Evolutionary conservation across 2,797 vertebrate species (phyloP).

Genomic region (Hydrolagus colliei): DNA sequence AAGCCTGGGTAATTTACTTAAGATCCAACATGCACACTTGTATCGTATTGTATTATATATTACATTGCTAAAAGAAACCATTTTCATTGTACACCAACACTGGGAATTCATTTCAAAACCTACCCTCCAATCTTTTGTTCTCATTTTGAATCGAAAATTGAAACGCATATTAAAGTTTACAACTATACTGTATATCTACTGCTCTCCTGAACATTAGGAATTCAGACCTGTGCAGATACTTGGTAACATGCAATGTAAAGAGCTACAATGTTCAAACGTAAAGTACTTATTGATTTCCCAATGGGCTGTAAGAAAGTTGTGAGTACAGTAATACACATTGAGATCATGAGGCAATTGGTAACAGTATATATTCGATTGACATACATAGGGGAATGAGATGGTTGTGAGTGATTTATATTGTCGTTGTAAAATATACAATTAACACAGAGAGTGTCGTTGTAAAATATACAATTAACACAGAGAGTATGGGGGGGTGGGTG

Average conservation of each 20-base stretch:
- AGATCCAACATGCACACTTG: background rate
- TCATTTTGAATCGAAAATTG: background rate
- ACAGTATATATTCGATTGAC: background rate
- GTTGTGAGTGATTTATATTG: background rate
- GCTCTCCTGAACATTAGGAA: too few species aligned
- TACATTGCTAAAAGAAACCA: too few species aligned
- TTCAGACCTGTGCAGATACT: too few species aligned
- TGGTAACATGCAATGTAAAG: too few species aligned
- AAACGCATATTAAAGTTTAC: background rate
- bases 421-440: background rate
- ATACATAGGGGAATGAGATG: background rate
- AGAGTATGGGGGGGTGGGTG: too few species aligned
- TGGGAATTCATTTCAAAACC: background rate
- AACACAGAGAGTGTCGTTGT: background rate
- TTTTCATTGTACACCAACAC: background rate
- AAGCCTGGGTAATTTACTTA: constrained; percentile 4
- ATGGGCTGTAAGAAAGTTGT: background rate
- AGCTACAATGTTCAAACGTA: too few species aligned
- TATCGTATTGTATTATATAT: too few species aligned
- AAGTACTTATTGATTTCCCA: too few species aligned
- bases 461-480: background rate
- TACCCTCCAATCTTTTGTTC: background rate
- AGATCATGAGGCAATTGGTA: background rate
- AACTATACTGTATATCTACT: background rate
- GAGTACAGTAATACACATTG: background rate